A percentile compares a stretch with the other conserved stretches of the same genome.
Evolutionary conservation across 2,888 invertebrate genomes (phyloP).

Genomic region (Melanostoma mellinum): DNA sequence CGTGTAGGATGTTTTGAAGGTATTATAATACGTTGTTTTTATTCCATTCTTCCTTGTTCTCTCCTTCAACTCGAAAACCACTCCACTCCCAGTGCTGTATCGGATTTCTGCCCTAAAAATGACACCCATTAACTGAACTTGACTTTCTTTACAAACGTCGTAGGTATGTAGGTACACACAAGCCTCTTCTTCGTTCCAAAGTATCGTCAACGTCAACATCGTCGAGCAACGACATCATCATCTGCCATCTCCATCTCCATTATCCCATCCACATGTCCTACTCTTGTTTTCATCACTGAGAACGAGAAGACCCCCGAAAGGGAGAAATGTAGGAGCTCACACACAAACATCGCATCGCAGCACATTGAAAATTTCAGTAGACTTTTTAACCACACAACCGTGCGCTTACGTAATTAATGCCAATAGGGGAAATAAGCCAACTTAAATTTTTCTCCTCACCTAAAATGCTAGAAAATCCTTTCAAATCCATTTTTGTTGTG

Average conservation of each 20-base stretch:
- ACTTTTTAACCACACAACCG: conserved; percentile 43
- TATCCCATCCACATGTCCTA: conserved; percentile 38
- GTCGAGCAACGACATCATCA: conserved; percentile 33
- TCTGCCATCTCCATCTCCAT: conserved; percentile 40
- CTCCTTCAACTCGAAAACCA: conserved; percentile 1
- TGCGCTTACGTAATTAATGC: conserved; percentile 68
- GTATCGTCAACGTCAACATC: conserved; percentile 31
- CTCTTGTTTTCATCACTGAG: conserved; percentile 34
- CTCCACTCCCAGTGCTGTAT: conserved; percentile 40
- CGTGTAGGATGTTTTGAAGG: conserved; percentile 25
- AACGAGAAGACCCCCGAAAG: conserved; percentile 20
- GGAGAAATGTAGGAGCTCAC: conserved; percentile 2
- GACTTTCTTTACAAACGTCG: conserved; percentile 52
- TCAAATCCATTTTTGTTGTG: conserved; percentile 37
- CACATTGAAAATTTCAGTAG: conserved; percentile 25
- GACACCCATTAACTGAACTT: conserved; percentile 72
- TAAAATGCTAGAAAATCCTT: conserved; percentile 26
- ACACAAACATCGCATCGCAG: neutral
- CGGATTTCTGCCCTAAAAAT: conserved; percentile 68
- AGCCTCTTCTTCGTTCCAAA: conserved; percentile 11
- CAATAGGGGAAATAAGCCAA: conserved; percentile 35
- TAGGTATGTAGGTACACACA: conserved; percentile 19
- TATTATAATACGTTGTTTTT: conserved; percentile 24
- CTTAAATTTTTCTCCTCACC: conserved; percentile 37
- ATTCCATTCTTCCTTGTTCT: conserved; percentile 9